Percentiles rank a stretch among this genome's conserved stretches.
phyloP scores from a whole-genome alignment of 2,888 invertebrate genomes.

The Latrodectus hesperus region DNA sequence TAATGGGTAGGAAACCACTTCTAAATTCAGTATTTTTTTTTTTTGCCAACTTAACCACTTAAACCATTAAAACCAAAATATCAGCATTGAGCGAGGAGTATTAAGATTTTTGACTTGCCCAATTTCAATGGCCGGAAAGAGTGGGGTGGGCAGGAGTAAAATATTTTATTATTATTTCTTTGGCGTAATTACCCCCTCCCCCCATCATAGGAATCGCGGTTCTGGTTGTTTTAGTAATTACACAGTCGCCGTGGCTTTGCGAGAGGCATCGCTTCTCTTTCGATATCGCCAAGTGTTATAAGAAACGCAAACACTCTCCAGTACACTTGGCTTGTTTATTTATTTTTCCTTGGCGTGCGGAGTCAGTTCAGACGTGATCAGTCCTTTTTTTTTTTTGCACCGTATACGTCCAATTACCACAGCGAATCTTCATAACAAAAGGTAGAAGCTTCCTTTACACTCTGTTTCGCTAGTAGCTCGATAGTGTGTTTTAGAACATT shows the following conservation, averaged over 20 bases:
- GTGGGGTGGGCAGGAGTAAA: background rate
- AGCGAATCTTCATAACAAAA: background rate
- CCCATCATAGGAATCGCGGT: background rate
- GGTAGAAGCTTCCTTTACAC: no score
- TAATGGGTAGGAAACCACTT: background rate
- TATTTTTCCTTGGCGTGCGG: background rate
- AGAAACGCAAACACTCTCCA: background rate
- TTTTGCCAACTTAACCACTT: background rate
- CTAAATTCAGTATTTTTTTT: background rate
- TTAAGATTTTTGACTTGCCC: background rate
- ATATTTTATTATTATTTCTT: background rate
- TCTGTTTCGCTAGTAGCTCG: no score
- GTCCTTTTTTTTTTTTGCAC: background rate
- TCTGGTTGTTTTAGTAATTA: constrained; percentile 65
- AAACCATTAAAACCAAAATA: background rate
- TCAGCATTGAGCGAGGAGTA: background rate
- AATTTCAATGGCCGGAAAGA: background rate
- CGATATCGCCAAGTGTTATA: background rate
- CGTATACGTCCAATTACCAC: background rate
- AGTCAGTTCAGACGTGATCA: background rate
- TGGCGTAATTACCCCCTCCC: constrained; percentile 34
- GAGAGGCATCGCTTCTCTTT: background rate
- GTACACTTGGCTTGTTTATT: background rate
- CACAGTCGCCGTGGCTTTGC: constrained; percentile 11
- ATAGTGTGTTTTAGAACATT: no score